Base-by-base conservation (phyloP, 1,140 invertebrate species). In the Eurytemora carolleeae region DNA sequence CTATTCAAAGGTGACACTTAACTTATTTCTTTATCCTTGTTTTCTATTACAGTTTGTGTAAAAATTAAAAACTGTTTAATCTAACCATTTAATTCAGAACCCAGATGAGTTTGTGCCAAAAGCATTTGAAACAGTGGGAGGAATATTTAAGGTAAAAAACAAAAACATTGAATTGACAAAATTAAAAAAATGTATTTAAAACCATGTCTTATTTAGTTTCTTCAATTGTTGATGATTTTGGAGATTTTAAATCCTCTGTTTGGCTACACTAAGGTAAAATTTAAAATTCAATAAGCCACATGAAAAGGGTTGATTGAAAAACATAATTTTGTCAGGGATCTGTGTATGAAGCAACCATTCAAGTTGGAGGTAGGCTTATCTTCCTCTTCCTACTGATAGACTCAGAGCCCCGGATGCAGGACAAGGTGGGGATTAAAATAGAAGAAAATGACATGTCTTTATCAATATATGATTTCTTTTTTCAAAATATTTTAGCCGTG, bases 211-310 rank as follows among this genome's bases (percentile, higher is more conserved):
- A 44, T 44, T 89, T 67, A 44, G 31, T 44, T 44, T 44, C 76
- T 85, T 55, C 87, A 92, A 67, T 67, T 87, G 1, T 72, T 90
- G 65, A 85, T 88, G 71, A 81, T 85, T 67, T 68, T 95, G 63
- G 91, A 96, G 76, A 80, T 94, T 0, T 76, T 94, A 73, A 87
- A 94, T 77, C 84, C 89, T 2, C 64, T 93, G 2, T 82, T 93
- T 68, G 86, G 87, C 1, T 88, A 91, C 66, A 89, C 88, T 16
- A 86, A 81, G 72, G 31, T 44, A 44, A 44, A 44, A 83, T 44
- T 44, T n/a, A 12, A 7, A 44, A 44, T 44, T 12, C 7, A 12
- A 44, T 44, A 12, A 12, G 31, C 31, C 31, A n/a, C 7, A 7
- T 44, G 31, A 7, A 44, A 44, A 44, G n/a, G 31, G 31, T n/a